phyloP scores from a whole-genome alignment of 1,140 invertebrate species.

The Triops cancriformis region DNA sequence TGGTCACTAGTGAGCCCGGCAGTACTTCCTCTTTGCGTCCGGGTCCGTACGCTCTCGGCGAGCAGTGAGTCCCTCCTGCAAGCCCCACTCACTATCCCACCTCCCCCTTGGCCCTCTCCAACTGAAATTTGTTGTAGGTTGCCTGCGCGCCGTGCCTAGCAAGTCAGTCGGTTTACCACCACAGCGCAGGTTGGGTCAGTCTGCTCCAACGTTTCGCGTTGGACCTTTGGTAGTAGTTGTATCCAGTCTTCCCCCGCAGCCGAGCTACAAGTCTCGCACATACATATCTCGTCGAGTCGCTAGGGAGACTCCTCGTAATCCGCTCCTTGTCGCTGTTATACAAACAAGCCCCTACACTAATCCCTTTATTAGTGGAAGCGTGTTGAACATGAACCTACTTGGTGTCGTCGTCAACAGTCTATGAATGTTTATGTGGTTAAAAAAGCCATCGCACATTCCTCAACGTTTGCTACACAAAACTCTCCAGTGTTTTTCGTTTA shows the following conservation, averaged over 20 bases:
- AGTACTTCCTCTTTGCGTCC: not conserved
- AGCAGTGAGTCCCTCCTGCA: not conserved
- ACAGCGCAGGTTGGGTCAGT: conserved; percentile 12
- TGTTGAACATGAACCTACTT: conserved; percentile 7
- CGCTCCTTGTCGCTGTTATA: conserved; percentile 12
- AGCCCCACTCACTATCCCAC: not conserved
- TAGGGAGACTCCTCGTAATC: not conserved
- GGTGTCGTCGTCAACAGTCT: not conserved
- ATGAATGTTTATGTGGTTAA: not conserved
- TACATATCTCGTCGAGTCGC: not conserved
- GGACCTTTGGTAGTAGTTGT: not conserved
- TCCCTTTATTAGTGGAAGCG: conserved; percentile 13
- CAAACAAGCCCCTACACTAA: conserved; percentile 8
- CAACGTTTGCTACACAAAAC: not conserved
- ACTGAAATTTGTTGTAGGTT: conserved; percentile 6
- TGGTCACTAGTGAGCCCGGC: not conserved
- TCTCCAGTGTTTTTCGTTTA: not conserved
- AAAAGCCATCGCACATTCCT: not conserved
- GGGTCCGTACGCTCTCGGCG: not conserved
- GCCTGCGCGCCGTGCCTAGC: not conserved
- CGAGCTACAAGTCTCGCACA: conserved; percentile 7
- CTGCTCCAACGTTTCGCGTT: not conserved
- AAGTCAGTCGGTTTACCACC: conserved; percentile 9
- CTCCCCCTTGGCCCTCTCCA: not conserved
- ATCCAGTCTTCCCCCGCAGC: not conserved